phyloP scores from a whole-genome alignment of 2,888 invertebrate genomes.

The Drosophila pseudotalamancana region DNA sequence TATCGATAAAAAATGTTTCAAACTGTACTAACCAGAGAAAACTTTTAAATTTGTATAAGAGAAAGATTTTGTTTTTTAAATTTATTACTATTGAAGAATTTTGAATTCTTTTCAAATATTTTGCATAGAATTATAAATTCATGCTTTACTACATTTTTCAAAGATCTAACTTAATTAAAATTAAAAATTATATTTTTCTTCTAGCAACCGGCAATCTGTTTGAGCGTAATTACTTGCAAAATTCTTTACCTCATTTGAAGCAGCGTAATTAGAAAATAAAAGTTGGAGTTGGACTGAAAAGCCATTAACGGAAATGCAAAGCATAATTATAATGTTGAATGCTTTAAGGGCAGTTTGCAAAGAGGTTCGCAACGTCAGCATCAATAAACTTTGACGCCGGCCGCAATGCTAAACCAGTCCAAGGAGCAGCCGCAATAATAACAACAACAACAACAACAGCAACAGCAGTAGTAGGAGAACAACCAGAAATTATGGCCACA shows the following conservation, averaged over 20 bases:
- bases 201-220: no score
- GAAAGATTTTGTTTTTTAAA: no score
- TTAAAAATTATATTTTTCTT: no score
- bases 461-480: slow-evolving; percentile 16
- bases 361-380: slow-evolving; percentile 47
- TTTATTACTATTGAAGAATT: no score
- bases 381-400: slow-evolving; percentile 65
- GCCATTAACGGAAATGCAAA: slow-evolving; percentile 42
- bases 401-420: slow-evolving; percentile 40
- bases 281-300: slow-evolving; percentile 3
- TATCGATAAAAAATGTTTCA: background rate
- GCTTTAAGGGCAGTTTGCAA: slow-evolving; percentile 37
- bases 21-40: background rate
- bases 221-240: background rate
- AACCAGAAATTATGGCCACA: slow-evolving; percentile 73
- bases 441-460: slow-evolving; percentile 19
- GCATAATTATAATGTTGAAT: slow-evolving; percentile 27
- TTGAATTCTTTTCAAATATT: no score
- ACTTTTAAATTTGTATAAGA: no score
- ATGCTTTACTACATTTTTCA: no score
- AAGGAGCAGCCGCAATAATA: slow-evolving; percentile 28
- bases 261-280: slow-evolving; percentile 25
- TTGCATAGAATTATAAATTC: no score
- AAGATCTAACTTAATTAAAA: no score
- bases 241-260: background rate